Evolutionary conservation across 2,113 vertebrate species (phyloP), one percentile per base, ranked within the genome.

Genomic region (Grammomys dolichurus): DNA sequence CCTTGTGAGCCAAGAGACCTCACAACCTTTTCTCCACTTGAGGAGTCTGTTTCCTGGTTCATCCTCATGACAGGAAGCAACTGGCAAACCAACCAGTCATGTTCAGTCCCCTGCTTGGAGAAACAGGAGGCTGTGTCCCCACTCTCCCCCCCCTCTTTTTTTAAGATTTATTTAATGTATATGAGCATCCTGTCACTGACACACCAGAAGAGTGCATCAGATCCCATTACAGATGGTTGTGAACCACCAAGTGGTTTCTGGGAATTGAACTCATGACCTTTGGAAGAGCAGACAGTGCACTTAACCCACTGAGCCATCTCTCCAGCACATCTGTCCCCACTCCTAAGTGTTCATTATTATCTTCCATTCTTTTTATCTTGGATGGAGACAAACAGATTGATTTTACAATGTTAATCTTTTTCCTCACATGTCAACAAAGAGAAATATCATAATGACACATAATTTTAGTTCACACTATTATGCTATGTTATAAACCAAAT

Each of bases 401-500:
- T 33, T 67, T 93, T n/a, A 72, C 85, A 70, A 72, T 87, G 81
- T 58, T 80, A 73, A 40, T 26, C 40, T 63, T 60, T 84, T 90
- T 75, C 14, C 0, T 84, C 65, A 43, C 8, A n/a, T 5, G 4
- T 65, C 54, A 87, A 40, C 54, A 87, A 36, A 26, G 65, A 89
- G 67, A 22, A 84, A 56, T 85, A 95, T 58, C 69, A 36, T 54
- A 5, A 75, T 56, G 5, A 51, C 63, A 96, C 67, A 31, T 93
- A 90, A 80, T 43, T 58, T 22, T 40, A 7, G 40, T 67, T 76
- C 19, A 58, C 4, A 84, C 7, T 2, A 22, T 77, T n/a, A 36
- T 43, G 6, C 40, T 82, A 65, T 85, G 94, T 84, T 92, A 26
- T 87, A 91, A 94, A 89, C 13, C 5, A 8, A 92, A 88, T 31